A percentile compares a stretch with the other conserved stretches of the same genome.
phyloP scores from a whole-genome alignment of 2,113 vertebrate genomes.

The Neogale vison region DNA sequence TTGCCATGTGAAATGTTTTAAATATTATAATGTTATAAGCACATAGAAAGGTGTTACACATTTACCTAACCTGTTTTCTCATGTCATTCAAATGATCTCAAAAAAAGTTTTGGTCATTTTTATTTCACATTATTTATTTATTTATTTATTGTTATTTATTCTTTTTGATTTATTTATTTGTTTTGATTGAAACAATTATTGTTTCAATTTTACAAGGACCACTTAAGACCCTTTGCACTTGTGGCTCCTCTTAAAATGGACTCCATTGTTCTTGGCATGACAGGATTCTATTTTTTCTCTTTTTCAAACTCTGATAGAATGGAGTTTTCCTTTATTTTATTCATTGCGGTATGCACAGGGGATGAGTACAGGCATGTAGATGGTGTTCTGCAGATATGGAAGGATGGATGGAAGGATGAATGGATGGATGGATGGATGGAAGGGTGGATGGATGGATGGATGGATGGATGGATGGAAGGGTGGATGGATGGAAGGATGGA shows the following conservation, averaged over 20 bases:
- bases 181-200: neutral
- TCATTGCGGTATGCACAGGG: too few relatives aligned
- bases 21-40: neutral
- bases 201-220: too few relatives aligned
- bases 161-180: neutral
- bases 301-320: neutral
- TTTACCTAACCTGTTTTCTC: neutral
- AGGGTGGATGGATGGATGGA: neutral
- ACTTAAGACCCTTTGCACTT: neutral
- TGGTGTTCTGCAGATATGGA: neutral
- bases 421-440: neutral
- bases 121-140: too few relatives aligned
- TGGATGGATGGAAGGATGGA: neutral
- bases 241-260: neutral
- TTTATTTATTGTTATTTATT: neutral
- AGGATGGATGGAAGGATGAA: neutral
- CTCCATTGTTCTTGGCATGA: neutral
- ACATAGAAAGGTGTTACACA: neutral
- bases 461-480: neutral
- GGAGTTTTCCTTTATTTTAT: neutral
- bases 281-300: neutral
- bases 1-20: neutral
- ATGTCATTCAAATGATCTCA: neutral
- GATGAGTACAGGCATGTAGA: neutral
- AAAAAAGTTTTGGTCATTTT: neutral